phyloP scores from a whole-genome alignment of 2,888 invertebrate genomes.

The Orthosia cruda region DNA sequence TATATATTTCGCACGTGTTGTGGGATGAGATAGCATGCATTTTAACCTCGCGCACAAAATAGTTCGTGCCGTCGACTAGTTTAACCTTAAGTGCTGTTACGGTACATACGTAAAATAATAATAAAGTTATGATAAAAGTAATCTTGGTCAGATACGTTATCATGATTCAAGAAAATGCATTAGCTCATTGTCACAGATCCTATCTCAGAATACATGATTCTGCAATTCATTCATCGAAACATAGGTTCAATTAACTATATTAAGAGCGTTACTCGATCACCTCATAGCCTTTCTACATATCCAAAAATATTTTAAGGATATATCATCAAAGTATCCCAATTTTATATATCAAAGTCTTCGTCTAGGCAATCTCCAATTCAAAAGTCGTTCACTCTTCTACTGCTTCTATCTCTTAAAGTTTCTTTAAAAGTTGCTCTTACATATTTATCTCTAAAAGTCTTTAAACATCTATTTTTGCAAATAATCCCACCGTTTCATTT shows the following conservation, averaged over 20 bases:
- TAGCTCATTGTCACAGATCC: conserved; percentile 18
- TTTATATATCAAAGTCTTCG: neutral
- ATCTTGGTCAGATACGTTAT: conserved; percentile 36
- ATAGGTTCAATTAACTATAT: neutral
- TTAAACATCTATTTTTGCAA: rapidly evolving
- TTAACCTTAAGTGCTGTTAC: no score
- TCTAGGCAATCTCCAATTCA: neutral
- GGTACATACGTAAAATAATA: conserved; percentile 16
- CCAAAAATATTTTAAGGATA: neutral
- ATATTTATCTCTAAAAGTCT: neutral
- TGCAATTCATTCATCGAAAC: conserved; percentile 11
- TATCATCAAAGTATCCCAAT: neutral
- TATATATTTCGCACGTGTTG: no score
- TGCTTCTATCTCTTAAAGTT: neutral
- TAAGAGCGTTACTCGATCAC: conserved; percentile 5
- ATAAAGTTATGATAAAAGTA: conserved; percentile 1
- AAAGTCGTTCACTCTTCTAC: neutral
- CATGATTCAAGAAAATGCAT: conserved; percentile 22
- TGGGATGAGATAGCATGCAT: no score
- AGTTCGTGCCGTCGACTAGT: no score
- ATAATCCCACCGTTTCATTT: neutral
- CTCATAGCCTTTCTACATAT: no score
- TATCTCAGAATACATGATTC: conserved; percentile 3
- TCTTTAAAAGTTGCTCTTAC: neutral
- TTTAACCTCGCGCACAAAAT: no score